A percentile compares a stretch with the other conserved stretches of the same genome.
These are phyloP conservation scores for Pseudorhiza aurosa DNA, from an alignment of 30 jellyfish, hydroid and myxozoan species.

Conservation along the genomic window DNA sequence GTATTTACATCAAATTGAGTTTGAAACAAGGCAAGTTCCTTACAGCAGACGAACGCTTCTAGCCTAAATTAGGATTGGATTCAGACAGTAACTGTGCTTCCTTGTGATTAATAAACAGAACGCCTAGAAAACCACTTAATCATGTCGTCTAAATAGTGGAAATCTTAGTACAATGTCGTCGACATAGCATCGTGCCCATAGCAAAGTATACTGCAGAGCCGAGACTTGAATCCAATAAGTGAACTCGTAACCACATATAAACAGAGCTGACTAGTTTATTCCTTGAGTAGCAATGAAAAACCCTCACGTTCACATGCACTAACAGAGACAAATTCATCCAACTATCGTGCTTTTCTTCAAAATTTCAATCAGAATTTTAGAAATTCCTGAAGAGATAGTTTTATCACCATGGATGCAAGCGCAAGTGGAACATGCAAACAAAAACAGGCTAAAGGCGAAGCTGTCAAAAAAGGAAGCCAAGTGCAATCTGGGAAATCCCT, in stretches of 20 bases:
- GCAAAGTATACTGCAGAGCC: no score
- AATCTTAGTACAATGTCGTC: background rate
- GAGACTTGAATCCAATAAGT: no score
- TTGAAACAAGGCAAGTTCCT: no score
- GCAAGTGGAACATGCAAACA: slow-evolving; percentile 20
- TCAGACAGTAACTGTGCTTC: background rate
- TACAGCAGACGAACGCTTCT: no score
- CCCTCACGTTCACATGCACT: no score
- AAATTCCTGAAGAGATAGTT: background rate
- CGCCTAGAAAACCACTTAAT: background rate
- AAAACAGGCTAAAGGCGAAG: slow-evolving; percentile 2
- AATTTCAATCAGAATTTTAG: background rate
- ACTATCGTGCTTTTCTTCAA: background rate
- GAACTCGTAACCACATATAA: no score
- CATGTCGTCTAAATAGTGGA: background rate
- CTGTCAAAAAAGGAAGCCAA: slow-evolving; percentile 21
- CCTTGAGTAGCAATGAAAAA: no score
- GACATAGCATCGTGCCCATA: background rate
- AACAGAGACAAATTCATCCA: no score
- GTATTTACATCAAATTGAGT: no score
- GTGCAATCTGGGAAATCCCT: slow-evolving; percentile 23
- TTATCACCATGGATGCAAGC: slow-evolving; percentile 46
- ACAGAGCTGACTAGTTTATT: no score
- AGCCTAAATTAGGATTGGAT: background rate
- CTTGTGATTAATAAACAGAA: background rate